Evolutionary conservation across 2,113 vertebrate species (phyloP), one percentile per base, ranked within the genome.

Genomic region (Thamnophis sirtalis): DNA sequence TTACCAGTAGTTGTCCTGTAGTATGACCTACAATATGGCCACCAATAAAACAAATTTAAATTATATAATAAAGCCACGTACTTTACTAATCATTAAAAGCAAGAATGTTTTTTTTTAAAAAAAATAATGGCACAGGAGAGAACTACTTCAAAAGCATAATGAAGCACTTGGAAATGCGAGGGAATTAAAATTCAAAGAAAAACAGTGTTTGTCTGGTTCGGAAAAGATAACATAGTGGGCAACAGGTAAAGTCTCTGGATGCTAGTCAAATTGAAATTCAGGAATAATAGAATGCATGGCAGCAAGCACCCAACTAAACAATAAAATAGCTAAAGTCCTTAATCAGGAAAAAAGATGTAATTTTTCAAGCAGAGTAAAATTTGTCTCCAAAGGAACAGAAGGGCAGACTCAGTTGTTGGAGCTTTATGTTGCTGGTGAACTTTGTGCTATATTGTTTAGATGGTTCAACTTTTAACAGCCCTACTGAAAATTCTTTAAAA

Each of bases 401-500:
- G 3, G 58, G 49, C 22, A 58, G 2, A 63, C 5, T 63, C 48
- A 86, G 38, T 43, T 89, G 88, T 63, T 49, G 89, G 53, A 86
- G 22, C 91, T 85, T 51, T 86, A 26, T 43, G 8, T 43, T 89
- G 28, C 9, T 50, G 22, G n/a, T 63, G 33, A 89, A 86, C 73
- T 92, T 89, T 24, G 60, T 54, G 3, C 49, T 89, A 4, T 63
- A 68, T 53, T 49, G 38, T 89, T 89, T 89, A 85, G 87, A 86
- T 92, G 91, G 7, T 49, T 85, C 43, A 54, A 89, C 87, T 50
- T 84, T 93, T 85, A 84, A 60, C 49, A 85, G n/a, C 68, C 49
- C 26, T 88, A 38, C 53, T 85, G 48, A 91, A 88, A 91, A 89
- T 89, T 56, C n/a, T 22, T 63, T 54, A 15, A 87, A 60, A 84